Conservation (phyloP, 1,140 invertebrate species). For the Panonychus citri region DNA sequence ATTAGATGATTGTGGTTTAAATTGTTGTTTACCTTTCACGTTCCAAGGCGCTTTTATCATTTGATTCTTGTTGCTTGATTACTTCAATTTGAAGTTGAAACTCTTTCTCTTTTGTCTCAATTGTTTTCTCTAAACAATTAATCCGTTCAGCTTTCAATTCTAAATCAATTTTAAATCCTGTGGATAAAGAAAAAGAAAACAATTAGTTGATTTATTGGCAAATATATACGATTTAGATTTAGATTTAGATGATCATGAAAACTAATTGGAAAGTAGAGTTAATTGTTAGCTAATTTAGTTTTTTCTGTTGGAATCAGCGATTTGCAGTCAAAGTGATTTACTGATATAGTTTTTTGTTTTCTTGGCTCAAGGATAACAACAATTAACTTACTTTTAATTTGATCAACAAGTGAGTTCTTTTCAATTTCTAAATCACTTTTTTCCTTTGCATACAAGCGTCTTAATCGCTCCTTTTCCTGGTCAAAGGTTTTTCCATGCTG, state of each 20-base stretch:
- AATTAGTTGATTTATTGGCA: no score
- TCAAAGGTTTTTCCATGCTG: neutral
- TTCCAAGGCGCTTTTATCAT: no score
- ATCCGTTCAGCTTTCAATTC: no score
- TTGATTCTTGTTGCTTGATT: no score
- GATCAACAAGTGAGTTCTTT: neutral
- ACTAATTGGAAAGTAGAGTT: neutral
- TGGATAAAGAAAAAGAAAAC: no score
- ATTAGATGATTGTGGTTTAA: no score
- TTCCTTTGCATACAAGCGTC: neutral
- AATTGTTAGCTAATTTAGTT: neutral
- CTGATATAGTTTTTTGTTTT: neutral
- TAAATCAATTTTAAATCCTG: no score
- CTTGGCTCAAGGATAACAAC: neutral
- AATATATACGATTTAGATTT: neutral
- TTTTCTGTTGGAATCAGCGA: neutral
- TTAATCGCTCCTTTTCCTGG: neutral
- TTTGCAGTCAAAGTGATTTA: neutral
- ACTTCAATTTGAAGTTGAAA: no score
- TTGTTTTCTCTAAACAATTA: no score
- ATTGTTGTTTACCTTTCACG: no score
- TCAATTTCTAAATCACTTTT: neutral
- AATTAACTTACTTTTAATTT: slow-evolving; percentile 2
- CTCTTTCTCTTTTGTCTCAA: no score
- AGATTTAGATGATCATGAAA: neutral